Evolutionary conservation across 2,113 vertebrate genomes (phyloP).

Genomic region (Pterophyllum scalare): DNA sequence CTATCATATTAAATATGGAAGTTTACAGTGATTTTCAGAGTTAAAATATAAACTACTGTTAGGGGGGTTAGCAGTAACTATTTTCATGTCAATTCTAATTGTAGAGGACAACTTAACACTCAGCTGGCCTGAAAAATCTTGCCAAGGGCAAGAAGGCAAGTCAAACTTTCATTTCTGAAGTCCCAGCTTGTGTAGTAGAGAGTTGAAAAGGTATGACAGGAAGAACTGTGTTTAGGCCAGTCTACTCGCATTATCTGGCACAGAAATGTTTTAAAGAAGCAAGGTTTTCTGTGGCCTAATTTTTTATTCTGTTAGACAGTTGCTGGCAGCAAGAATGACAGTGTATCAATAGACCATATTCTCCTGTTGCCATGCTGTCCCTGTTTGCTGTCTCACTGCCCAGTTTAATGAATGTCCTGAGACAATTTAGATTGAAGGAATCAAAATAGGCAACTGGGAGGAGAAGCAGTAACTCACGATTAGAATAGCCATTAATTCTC

Average conservation of each 20-base stretch:
- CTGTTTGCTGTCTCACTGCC: slow-evolving; percentile 48
- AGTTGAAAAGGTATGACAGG: slow-evolving; percentile 14
- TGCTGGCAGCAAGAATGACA: slow-evolving; percentile 51
- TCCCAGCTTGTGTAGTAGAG: neutral
- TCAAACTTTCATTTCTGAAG: slow-evolving; percentile 4
- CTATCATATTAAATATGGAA: neutral
- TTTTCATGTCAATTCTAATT: slow-evolving; percentile 1
- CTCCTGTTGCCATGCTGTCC: slow-evolving; percentile 52
- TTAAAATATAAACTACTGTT: neutral
- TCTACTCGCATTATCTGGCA: slow-evolving; percentile 4
- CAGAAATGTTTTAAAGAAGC: slow-evolving; percentile 18
- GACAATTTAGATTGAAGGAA: slow-evolving; percentile 64
- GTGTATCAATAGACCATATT: slow-evolving; percentile 61
- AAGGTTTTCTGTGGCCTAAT: slow-evolving; percentile 36
- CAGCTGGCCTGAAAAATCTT: neutral
- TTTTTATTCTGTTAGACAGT: slow-evolving; percentile 46
- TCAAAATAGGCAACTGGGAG: slow-evolving; percentile 47
- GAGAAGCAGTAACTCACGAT: slow-evolving; percentile 45
- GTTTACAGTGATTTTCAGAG: neutral
- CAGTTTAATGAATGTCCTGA: slow-evolving; percentile 71
- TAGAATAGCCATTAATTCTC: slow-evolving; percentile 55
- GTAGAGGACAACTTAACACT: neutral
- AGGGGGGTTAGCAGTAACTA: neutral
- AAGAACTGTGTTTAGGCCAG: neutral
- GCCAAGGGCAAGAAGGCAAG: neutral